Percentiles rank a stretch among this genome's conserved stretches.
Conservation (phyloP, 1,140 invertebrate genomes). For the Drosophila parabipectinata region DNA sequence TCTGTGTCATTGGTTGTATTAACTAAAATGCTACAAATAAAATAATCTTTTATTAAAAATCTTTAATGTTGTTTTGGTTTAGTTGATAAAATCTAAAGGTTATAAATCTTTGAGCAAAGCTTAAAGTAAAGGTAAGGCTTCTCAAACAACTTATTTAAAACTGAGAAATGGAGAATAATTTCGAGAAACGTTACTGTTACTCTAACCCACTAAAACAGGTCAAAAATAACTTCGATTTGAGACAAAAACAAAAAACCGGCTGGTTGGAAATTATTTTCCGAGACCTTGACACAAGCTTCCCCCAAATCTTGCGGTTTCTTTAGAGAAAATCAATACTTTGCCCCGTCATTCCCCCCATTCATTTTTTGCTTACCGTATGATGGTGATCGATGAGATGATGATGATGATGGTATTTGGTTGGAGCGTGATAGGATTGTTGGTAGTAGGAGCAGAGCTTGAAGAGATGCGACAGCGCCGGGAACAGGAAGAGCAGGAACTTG, state of each 20-base stretch:
- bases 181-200: background rate
- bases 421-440: conserved; percentile 89
- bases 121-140: background rate
- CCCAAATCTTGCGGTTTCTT: conserved; percentile 1
- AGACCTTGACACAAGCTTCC: background rate
- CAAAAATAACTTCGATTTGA: background rate
- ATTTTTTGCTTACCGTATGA: conserved; percentile 84
- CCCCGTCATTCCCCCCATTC: conserved; percentile 3
- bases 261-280: background rate
- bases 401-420: conserved; percentile 92
- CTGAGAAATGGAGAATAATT: background rate
- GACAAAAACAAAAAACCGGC: background rate
- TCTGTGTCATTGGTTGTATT: background rate
- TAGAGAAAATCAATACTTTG: conserved; percentile 17
- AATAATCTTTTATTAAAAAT: background rate
- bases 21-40: background rate
- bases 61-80: background rate
- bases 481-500: conserved; percentile 91
- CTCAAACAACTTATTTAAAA: background rate
- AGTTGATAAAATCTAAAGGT: background rate
- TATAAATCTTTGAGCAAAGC: background rate
- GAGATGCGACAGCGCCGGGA: conserved; percentile 91
- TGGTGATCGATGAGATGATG: conserved; percentile 89
- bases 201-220: background rate
- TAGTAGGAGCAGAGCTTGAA: conserved; percentile 94